Conservation (phyloP, 2,888 invertebrate species). For the Nebria salina region DNA sequence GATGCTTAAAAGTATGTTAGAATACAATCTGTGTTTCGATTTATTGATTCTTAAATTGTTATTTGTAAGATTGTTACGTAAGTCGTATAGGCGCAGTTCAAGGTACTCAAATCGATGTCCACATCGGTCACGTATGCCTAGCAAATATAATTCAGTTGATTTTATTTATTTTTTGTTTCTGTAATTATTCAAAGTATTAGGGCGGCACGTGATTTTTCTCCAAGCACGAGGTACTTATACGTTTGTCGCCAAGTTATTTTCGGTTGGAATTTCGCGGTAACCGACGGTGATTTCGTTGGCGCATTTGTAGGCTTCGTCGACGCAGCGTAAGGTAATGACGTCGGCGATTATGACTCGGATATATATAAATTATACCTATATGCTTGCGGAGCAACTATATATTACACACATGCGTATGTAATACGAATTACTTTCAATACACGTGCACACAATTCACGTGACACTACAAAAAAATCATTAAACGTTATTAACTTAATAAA, state of each 20-base stretch:
- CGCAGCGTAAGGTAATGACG: conserved; percentile 30
- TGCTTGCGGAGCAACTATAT: background rate
- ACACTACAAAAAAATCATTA: background rate
- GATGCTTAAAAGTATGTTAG: too few relatives aligned
- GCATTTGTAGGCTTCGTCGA: conserved; percentile 5
- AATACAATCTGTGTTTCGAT: too few relatives aligned
- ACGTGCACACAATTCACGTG: conserved; percentile 25
- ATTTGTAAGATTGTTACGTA: background rate
- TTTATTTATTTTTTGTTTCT: background rate
- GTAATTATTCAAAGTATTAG: background rate
- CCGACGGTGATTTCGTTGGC: conserved; percentile 1
- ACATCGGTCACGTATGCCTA: background rate
- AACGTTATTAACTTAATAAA: too few relatives aligned
- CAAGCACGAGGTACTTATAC: conserved; percentile 1
- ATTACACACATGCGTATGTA: background rate
- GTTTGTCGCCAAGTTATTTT: conserved; percentile 30
- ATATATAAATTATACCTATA: conserved; percentile 15
- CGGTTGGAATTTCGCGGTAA: conserved; percentile 21
- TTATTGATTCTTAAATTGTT: background rate
- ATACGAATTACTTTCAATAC: conserved; percentile 10
- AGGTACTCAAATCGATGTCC: background rate
- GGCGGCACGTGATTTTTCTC: conserved; percentile 17
- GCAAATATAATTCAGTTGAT: background rate
- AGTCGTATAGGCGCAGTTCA: background rate
- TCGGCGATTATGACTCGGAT: conserved; percentile 14